Evolutionary conservation across 1,140 invertebrate species (phyloP), one percentile per base, ranked within the genome.

Genomic region (Drosophila lini): DNA sequence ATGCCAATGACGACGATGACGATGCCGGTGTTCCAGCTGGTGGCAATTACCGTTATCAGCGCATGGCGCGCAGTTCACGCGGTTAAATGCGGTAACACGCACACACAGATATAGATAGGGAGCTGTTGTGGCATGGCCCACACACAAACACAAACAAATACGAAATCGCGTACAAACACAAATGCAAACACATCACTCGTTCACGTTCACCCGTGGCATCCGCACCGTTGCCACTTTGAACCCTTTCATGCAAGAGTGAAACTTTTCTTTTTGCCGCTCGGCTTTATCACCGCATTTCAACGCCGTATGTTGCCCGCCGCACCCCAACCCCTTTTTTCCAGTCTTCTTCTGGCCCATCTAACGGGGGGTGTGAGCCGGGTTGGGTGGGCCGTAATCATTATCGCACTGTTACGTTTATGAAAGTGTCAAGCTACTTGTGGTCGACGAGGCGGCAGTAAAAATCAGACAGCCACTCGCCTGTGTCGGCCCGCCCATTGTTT

Each of bases 21-120:
- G 22, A 70, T 73, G 67, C 52, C 53, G 53, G 61, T 45, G 73
- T 59, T 76, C 74, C 84, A 89, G 84, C 84, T 88, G 83, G 83
- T 86, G 85, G 88, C 88, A 89, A 91, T 90, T 91, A 91, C 81
- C 76, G 78, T 91, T 91, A 91, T 91, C 88, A 91, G 83, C 80
- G 74, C 89, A 78, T 68, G 85, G 81, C 58, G 85, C 85, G 74
- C 84, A 84, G 85, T 81, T 90, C 84, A 81, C 85, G 85, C 85
- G 81, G 81, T 85, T 89, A 81, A 90, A 90, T 82, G 80, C 84
- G 81, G 77, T 85, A 80, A 74, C 84, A 89, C 81, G 86, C 85
- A 90, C 77, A 68, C 77, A 68, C 77, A 68, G 58, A 65, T 40
- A 78, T 44, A 48, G 60, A 71, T 79, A 81, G 34, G 52, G 19